Conservation (phyloP, 2,888 invertebrate genomes). For the Dasysyrphus tricinctus region DNA sequence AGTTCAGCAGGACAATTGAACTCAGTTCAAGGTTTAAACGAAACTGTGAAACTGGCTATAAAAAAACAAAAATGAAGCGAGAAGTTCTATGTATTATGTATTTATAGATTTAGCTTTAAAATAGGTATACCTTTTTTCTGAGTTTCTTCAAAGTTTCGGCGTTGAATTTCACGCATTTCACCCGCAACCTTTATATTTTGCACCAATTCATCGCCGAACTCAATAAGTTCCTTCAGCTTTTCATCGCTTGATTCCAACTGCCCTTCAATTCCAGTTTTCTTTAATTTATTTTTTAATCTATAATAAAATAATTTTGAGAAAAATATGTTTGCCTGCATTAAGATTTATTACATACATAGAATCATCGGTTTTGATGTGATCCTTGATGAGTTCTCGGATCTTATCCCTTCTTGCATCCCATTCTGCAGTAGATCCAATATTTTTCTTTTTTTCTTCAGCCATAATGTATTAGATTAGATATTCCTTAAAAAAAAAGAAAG, state of each 20-base stretch:
- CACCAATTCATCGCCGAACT: constrained; percentile 89
- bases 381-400: constrained; percentile 41
- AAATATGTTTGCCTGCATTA: background rate
- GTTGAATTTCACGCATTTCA: constrained; percentile 88
- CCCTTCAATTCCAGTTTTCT: constrained; percentile 86
- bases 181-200: constrained; percentile 91
- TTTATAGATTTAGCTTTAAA: too few relatives aligned
- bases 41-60: too few relatives aligned
- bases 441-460: constrained; percentile 18
- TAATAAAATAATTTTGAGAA: background rate
- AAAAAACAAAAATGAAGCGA: too few relatives aligned
- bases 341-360: constrained; percentile 29
- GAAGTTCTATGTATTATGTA: too few relatives aligned
- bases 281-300: constrained; percentile 81
- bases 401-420: constrained; percentile 52
- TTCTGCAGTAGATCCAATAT: background rate
- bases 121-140: constrained; percentile 79
- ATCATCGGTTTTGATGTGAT: constrained; percentile 36
- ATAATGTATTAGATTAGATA: background rate
- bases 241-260: constrained; percentile 87
- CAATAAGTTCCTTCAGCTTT: constrained; percentile 86
- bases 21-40: too few relatives aligned
- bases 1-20: too few relatives aligned
- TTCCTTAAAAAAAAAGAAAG: background rate
- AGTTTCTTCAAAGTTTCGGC: constrained; percentile 85